Conservation (phyloP, 1,140 invertebrate genomes). For the Aphaenogaster ashmeadi region DNA sequence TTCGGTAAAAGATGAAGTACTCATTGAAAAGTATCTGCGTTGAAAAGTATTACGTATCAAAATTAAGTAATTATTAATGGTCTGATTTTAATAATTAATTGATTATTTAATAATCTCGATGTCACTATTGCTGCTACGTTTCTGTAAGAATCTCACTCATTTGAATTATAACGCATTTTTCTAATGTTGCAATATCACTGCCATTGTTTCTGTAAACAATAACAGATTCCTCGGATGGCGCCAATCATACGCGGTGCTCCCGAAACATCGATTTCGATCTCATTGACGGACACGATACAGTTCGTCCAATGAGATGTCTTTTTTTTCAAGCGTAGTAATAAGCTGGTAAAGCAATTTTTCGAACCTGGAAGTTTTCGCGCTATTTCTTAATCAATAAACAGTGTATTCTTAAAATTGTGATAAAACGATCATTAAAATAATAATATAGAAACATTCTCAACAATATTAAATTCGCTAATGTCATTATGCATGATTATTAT, state of each 20-base stretch:
- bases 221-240: background rate
- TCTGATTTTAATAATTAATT: background rate
- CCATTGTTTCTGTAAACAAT: constrained; percentile 20
- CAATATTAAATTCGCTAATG: too few species aligned
- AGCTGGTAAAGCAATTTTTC: background rate
- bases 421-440: too few species aligned
- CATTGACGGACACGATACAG: background rate
- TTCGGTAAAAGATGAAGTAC: background rate
- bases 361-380: background rate
- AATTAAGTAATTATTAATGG: background rate
- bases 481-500: too few species aligned
- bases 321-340: background rate
- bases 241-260: background rate
- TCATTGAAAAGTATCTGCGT: background rate
- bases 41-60: background rate
- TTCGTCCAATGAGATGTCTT: background rate
- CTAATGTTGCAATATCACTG: background rate
- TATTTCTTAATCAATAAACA: too few species aligned
- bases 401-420: too few species aligned
- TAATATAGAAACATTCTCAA: too few species aligned
- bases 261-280: constrained; percentile 10
- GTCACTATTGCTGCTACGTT: background rate
- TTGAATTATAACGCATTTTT: background rate
- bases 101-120: background rate
- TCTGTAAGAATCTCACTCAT: background rate